Evolutionary conservation across 53 echinoderm and acorn worm genomes (phyloP).

Genomic region (Echinometra lucunter): DNA sequence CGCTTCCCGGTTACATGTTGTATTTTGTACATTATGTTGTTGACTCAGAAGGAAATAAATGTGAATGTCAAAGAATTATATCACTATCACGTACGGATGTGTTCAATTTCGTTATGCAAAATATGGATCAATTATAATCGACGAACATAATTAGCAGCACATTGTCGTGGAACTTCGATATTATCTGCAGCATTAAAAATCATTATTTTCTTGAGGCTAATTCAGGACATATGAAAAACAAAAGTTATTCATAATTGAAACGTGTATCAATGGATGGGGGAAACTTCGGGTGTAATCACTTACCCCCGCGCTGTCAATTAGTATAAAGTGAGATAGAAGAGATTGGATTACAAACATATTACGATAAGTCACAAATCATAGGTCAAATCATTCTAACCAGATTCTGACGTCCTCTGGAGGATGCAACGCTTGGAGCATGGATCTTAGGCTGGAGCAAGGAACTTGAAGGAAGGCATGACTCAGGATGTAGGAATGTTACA

Average conservation of each 20-base stretch:
- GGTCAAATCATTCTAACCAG: neutral
- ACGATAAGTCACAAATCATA: neutral
- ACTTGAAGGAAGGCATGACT: neutral
- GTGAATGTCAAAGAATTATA: no score
- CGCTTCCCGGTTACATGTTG: no score
- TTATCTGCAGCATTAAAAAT: neutral
- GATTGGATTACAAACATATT: constrained; percentile 4
- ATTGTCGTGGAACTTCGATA: neutral
- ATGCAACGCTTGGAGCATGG: neutral
- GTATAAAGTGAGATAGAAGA: neutral
- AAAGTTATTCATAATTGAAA: neutral
- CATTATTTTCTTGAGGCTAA: neutral
- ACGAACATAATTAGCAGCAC: neutral
- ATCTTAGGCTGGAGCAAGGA: no score
- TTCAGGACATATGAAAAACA: neutral
- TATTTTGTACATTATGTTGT: no score
- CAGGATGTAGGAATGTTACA: neutral
- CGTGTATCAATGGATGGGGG: neutral
- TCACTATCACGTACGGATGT: neutral
- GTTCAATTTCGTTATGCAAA: neutral
- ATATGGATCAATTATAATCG: neutral
- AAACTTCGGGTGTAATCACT: neutral
- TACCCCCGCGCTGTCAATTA: neutral
- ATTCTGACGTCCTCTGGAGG: neutral
- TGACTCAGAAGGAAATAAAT: no score